These are phyloP conservation scores for Polyommatus iphigenia DNA, from an alignment of 2,888 invertebrate species.

Conservation along the genomic window DNA sequence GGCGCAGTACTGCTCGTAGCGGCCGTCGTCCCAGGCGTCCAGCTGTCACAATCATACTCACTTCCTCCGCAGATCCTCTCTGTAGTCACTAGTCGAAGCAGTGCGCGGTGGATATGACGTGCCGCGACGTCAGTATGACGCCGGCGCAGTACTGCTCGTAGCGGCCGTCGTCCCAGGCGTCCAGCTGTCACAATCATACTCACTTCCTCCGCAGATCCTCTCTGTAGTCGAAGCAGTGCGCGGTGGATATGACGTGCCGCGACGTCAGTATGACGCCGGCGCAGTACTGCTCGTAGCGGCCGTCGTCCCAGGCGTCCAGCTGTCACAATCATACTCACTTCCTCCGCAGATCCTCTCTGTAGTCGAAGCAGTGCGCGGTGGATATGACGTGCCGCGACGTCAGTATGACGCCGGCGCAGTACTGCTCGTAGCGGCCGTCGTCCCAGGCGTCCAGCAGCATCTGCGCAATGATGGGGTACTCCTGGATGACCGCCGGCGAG, in stretches of 20 bases:
- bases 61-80: conserved; percentile 59
- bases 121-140: conserved; percentile 64
- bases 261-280: conserved; percentile 69
- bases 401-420: conserved; percentile 69
- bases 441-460: conserved; percentile 66
- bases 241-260: conserved; percentile 65
- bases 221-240: conserved; percentile 70
- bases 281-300: conserved; percentile 48
- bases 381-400: conserved; percentile 68
- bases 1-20: conserved; percentile 67
- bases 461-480: conserved; percentile 66
- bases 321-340: conserved; percentile 55
- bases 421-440: conserved; percentile 58
- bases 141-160: conserved; percentile 60
- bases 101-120: conserved; percentile 68
- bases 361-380: conserved; percentile 70
- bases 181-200: conserved; percentile 43
- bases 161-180: too few species aligned
- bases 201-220: conserved; percentile 62
- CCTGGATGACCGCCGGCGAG: conserved; percentile 58
- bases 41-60: conserved; percentile 50
- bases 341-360: conserved; percentile 57
- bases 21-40: conserved; percentile 62
- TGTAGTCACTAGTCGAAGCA: conserved; percentile 66
- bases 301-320: conserved; percentile 59